phyloP scores from a whole-genome alignment of 1,140 invertebrate species.

The Anastrepha obliqua region DNA sequence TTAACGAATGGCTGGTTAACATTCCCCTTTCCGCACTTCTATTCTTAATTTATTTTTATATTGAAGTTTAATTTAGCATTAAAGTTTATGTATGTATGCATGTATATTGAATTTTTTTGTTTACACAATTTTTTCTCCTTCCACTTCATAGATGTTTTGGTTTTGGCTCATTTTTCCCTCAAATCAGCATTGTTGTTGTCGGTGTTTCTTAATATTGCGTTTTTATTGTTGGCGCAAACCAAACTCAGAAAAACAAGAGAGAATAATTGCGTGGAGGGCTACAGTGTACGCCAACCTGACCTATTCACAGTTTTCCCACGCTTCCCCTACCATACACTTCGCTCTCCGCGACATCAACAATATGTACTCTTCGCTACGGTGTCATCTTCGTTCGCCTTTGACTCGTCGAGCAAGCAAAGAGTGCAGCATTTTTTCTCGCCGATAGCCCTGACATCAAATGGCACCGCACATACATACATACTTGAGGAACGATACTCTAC shows the following conservation, averaged over 20 bases:
- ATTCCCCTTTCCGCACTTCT: no score
- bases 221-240: background rate
- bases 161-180: background rate
- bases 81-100: background rate
- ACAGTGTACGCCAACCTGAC: constrained; percentile 23
- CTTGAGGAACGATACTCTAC: background rate
- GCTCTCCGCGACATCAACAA: background rate
- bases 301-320: constrained; percentile 34
- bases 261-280: constrained; percentile 19
- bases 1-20: background rate
- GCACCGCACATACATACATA: constrained; percentile 10
- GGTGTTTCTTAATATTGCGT: background rate
- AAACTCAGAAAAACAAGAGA: background rate
- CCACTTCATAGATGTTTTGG: background rate
- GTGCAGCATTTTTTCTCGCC: constrained; percentile 10
- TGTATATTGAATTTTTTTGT: background rate
- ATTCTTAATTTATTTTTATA: background rate
- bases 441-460: constrained; percentile 55
- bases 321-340: background rate
- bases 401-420: background rate
- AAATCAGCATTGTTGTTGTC: background rate
- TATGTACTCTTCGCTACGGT: background rate
- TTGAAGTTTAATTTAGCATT: constrained; percentile 1
- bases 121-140: background rate
- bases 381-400: constrained; percentile 17